Conservation (phyloP, 2,888 invertebrate species). For the Caenorhabditis parvicauda region DNA sequence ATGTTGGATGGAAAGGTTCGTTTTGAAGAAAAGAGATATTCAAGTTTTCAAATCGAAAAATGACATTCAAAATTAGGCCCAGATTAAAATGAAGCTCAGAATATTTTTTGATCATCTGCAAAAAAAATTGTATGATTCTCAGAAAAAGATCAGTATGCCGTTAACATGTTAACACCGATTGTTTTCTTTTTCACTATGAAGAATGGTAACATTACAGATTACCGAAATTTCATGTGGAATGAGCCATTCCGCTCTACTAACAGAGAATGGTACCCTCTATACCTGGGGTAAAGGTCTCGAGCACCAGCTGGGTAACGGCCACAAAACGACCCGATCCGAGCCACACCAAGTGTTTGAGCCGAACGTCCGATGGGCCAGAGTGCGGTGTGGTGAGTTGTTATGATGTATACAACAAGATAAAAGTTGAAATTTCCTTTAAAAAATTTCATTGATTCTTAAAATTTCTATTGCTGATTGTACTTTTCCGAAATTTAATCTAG, state of each 20-base stretch:
- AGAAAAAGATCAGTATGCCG: no score
- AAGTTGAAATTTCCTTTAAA: background rate
- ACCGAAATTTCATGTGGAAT: slow-evolving; percentile 45
- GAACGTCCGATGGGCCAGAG: slow-evolving; percentile 40
- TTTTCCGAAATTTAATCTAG: no score
- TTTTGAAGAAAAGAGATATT: background rate
- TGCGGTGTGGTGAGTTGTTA: slow-evolving; percentile 38
- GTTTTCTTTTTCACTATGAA: no score
- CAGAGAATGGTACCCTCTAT: slow-evolving; percentile 45
- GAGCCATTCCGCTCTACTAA: slow-evolving; percentile 52
- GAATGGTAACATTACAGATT: slow-evolving; percentile 3
- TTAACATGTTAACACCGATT: no score
- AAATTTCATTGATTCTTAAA: background rate
- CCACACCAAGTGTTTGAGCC: slow-evolving; percentile 50
- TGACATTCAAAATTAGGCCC: no score
- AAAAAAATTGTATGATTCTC: background rate
- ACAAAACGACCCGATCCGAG: slow-evolving; percentile 43
- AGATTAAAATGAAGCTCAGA: no score
- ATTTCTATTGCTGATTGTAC: background rate
- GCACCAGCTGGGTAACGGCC: slow-evolving; percentile 54
- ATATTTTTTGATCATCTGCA: no score
- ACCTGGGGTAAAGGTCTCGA: slow-evolving; percentile 58
- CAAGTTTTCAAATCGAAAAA: no score
- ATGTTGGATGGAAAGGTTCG: slow-evolving; percentile 24
- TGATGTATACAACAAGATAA: slow-evolving; percentile 3